Evolutionary conservation across 1,140 invertebrate species (phyloP).

Genomic region (Microplitis demolitor): DNA sequence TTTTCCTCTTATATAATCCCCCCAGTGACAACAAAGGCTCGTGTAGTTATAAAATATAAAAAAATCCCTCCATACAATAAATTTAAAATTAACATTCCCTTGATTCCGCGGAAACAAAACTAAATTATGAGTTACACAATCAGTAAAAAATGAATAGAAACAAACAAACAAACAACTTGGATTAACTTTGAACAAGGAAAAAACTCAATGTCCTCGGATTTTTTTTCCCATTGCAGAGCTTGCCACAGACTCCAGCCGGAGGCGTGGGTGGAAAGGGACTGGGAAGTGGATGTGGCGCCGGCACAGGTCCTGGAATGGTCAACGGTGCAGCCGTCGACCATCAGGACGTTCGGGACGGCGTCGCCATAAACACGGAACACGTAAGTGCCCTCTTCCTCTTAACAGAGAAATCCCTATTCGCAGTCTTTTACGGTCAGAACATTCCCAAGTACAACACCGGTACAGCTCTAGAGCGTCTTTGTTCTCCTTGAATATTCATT

Average conservation of each 20-base stretch:
- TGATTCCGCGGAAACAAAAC: no score
- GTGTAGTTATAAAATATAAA: constrained; percentile 22
- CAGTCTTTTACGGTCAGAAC: background rate
- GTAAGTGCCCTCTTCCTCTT: constrained; percentile 41
- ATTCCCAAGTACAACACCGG: background rate
- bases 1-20: no score
- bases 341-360: constrained; percentile 51
- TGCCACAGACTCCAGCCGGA: constrained; percentile 62
- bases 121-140: no score
- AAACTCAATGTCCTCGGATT: constrained; percentile 7
- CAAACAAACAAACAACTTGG: background rate
- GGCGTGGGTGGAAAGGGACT: constrained; percentile 52
- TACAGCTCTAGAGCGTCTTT: background rate
- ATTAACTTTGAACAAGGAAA: background rate
- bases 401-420: background rate
- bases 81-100: no score
- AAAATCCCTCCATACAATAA: constrained; percentile 13
- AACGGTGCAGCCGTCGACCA: constrained; percentile 53
- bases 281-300: constrained; percentile 39
- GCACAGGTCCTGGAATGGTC: constrained; percentile 46
- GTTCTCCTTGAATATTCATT: constrained; percentile 11
- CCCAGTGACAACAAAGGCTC: no score
- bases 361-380: constrained; percentile 53
- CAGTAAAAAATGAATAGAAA: no score
- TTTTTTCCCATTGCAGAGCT: constrained; percentile 56